phyloP scores from a whole-genome alignment of 2,888 invertebrate genomes.

The Beris chalybata region DNA sequence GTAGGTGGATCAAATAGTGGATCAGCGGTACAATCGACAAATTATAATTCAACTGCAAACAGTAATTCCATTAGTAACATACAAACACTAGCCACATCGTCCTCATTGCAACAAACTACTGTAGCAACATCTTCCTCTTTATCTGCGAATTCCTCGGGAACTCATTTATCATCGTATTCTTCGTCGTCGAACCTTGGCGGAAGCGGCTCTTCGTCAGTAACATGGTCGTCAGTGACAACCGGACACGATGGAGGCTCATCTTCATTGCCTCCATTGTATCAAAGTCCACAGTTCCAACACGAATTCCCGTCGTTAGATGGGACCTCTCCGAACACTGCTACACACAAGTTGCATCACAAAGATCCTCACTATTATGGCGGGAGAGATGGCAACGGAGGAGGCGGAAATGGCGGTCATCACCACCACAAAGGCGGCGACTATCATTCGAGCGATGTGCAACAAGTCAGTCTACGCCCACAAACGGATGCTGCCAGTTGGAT shows the following conservation, averaged over 20 bases:
- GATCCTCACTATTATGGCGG: conserved; percentile 53
- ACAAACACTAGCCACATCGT: conserved; percentile 43
- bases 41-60: conserved; percentile 26
- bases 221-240: conserved; percentile 66
- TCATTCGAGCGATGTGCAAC: conserved; percentile 38
- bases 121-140: conserved; percentile 34
- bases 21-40: conserved; percentile 35
- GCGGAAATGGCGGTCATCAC: conserved; percentile 38
- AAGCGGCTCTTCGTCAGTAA: conserved; percentile 61
- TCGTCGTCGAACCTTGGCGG: conserved; percentile 39
- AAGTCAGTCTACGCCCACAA: conserved; percentile 53
- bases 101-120: conserved; percentile 32
- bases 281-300: conserved; percentile 91
- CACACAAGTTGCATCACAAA: conserved; percentile 47
- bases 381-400: conserved; percentile 37
- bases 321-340: conserved; percentile 56
- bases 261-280: conserved; percentile 66
- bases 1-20: conserved; percentile 36
- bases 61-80: conserved; percentile 39
- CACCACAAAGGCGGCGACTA: conserved; percentile 36
- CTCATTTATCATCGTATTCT: conserved; percentile 36
- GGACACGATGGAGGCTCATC: conserved; percentile 52
- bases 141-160: conserved; percentile 28
- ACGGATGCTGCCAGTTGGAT: conserved; percentile 54
- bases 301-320: conserved; percentile 87